phyloP scores from a whole-genome alignment of 2,113 vertebrate species.

The Lagopus leucura region DNA sequence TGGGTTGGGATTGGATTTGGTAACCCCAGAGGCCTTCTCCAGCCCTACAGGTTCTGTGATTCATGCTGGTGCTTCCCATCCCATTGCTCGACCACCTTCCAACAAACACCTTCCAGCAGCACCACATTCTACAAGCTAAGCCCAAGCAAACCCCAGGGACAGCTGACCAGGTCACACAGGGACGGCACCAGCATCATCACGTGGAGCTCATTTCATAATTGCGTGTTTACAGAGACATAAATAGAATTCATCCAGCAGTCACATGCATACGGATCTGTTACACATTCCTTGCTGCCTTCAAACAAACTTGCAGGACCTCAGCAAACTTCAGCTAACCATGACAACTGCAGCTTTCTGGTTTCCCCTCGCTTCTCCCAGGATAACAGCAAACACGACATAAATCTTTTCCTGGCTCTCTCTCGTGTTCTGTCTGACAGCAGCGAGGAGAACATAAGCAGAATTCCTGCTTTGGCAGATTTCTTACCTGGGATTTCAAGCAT shows the following conservation, averaged over 20 bases:
- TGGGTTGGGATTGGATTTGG: too few relatives aligned
- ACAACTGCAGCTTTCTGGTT: not conserved
- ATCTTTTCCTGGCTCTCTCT: not conserved
- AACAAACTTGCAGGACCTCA: not conserved
- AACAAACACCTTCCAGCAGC: not conserved
- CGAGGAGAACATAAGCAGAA: not conserved
- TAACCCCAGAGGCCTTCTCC: too few relatives aligned
- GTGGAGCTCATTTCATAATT: not conserved
- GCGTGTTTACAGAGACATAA: constrained; percentile 56
- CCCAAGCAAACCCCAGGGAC: not conserved
- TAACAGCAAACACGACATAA: rapidly evolving
- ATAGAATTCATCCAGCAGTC: constrained; percentile 52
- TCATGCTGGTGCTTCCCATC: not conserved
- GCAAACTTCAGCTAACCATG: not conserved
- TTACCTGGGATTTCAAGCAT: not conserved
- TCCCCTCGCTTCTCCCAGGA: not conserved
- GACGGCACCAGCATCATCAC: not conserved
- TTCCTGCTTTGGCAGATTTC: not conserved
- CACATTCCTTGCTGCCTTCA: constrained; percentile 7
- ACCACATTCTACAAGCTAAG: not conserved
- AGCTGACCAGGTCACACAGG: constrained; percentile 7
- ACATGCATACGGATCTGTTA: constrained; percentile 54
- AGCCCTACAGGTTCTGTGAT: too few relatives aligned
- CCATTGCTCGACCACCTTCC: not conserved
- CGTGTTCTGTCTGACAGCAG: rapidly evolving